Base-by-base conservation (phyloP, 2,797 vertebrate species). In the Megaceryle alcyon region DNA sequence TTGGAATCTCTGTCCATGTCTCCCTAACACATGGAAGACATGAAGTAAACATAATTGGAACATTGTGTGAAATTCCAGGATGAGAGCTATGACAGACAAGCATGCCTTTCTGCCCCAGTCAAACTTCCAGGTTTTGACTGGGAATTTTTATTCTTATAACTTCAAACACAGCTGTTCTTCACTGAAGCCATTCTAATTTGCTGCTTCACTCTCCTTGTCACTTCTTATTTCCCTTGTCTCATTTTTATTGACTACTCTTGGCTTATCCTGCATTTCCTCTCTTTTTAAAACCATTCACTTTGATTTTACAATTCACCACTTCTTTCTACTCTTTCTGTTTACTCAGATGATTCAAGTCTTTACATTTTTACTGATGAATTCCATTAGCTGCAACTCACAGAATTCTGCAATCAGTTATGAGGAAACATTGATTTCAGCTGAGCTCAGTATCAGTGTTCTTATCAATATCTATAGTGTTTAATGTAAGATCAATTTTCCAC, bases 401-500 rank as follows among this genome's bases (percentile, higher is more conserved):
- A 71, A 71, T 56, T 83, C 46, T 59, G 29, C 39, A 59, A 71
- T 44, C 57, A 61, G 13, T 76, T 54, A 48, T 21, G 3, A 89
- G 75, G 56, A 91, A 80, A 63, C 11, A 96, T 60, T 86, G 91
- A 93, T 86, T 96, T 89, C 54, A 83, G n/a, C 7, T 72, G 65
- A 78, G 92, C 61, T 96, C 49, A 63, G 19, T 92, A 93, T 76
- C 29, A 1, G 25, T 35, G 66, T 57, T 91, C 78, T 85, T 92
- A 92, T 76, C 80, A 56, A 76, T 91, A 95, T 25, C 79, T 72
- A 28, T 80, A 43, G 59, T 87, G 57, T 83, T 92, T 81, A 94
- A 82, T 72, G 59, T 28, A 79, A 88, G 95, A 92, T 86, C 91
- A 79, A 69, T 96, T 91, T 94, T 92, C 31, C 18, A 60, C 22